A percentile compares a stretch with the other conserved stretches of the same genome.
These are phyloP conservation scores for Procavia capensis DNA, from an alignment of 2,113 vertebrate genomes.

Conservation along the genomic window DNA sequence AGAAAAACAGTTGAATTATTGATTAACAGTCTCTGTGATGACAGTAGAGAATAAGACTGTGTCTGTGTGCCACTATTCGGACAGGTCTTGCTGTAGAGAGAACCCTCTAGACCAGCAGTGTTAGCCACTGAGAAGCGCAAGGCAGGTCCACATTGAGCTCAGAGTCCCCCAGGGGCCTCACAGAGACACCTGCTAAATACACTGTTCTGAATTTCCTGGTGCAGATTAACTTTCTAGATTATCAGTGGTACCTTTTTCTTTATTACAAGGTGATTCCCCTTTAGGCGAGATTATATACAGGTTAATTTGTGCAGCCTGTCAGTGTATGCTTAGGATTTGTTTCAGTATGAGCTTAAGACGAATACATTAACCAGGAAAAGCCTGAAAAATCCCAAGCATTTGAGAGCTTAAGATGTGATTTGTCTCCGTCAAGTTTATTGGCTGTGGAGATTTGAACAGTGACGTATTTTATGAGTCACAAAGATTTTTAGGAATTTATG, in stretches of 20 bases:
- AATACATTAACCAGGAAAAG: background rate
- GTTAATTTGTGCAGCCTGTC: background rate
- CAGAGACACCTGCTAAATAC: background rate
- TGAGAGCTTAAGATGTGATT: background rate
- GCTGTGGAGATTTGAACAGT: background rate
- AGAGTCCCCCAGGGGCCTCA: background rate
- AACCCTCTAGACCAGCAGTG: background rate
- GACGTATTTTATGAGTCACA: background rate
- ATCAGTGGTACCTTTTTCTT: background rate
- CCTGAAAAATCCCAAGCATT: slow-evolving; percentile 19
- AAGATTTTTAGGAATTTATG: background rate
- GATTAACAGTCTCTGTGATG: background rate
- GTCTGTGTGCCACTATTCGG: fast-evolving
- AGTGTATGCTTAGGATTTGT: background rate
- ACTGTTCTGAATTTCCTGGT: background rate
- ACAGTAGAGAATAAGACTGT: background rate
- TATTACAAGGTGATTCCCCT: slow-evolving; percentile 10
- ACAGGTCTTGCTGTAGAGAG: background rate
- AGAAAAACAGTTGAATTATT: background rate
- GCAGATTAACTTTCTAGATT: slow-evolving; percentile 6
- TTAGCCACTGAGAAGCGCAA: background rate
- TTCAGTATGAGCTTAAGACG: slow-evolving; percentile 19
- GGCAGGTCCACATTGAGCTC: background rate
- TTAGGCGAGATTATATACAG: background rate
- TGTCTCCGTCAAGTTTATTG: background rate